Evolutionary conservation across 1,140 invertebrate species (phyloP).

Genomic region (Drosophila triauraria): DNA sequence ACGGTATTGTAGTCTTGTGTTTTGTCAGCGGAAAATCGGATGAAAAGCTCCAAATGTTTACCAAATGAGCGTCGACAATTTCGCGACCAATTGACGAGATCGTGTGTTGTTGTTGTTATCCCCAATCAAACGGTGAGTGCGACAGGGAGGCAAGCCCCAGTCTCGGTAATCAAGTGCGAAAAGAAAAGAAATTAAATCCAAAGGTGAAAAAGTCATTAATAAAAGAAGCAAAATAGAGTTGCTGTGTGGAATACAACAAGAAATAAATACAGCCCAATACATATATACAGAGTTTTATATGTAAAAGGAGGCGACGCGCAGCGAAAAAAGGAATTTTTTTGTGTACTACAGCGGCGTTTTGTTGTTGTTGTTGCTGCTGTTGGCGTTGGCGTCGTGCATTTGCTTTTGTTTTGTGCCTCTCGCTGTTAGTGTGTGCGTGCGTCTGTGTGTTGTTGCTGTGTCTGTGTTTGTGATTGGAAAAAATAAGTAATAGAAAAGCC

Average conservation of each 20-base stretch:
- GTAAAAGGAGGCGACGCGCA: constrained; percentile 58
- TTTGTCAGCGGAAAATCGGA: constrained; percentile 66
- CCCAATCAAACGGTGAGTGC: constrained; percentile 67
- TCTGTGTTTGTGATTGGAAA: constrained; percentile 34
- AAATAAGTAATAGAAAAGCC: constrained; percentile 33
- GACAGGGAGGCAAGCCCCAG: constrained; percentile 18
- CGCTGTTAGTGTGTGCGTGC: constrained; percentile 18
- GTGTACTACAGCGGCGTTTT: constrained; percentile 61
- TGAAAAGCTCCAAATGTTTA: constrained; percentile 70
- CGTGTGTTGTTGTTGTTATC: constrained; percentile 31
- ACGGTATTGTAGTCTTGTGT: constrained; percentile 61
- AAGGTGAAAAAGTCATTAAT: constrained; percentile 76
- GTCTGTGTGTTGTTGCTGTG: constrained; percentile 35
- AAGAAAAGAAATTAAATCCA: constrained; percentile 20
- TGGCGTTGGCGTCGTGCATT: constrained; percentile 46
- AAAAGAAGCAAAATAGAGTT: constrained; percentile 66
- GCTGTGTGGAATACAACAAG: constrained; percentile 50
- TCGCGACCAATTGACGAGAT: constrained; percentile 67
- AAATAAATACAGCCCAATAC: constrained; percentile 45
- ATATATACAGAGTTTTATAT: constrained; percentile 26
- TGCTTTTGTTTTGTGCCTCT: constrained; percentile 39
- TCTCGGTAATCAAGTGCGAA: constrained; percentile 25
- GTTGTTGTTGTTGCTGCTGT: constrained; percentile 34
- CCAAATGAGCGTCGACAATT: constrained; percentile 60
- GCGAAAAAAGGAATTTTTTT: constrained; percentile 75